Base-by-base conservation (phyloP, 1,140 invertebrate species). In the Cydia splendana region DNA sequence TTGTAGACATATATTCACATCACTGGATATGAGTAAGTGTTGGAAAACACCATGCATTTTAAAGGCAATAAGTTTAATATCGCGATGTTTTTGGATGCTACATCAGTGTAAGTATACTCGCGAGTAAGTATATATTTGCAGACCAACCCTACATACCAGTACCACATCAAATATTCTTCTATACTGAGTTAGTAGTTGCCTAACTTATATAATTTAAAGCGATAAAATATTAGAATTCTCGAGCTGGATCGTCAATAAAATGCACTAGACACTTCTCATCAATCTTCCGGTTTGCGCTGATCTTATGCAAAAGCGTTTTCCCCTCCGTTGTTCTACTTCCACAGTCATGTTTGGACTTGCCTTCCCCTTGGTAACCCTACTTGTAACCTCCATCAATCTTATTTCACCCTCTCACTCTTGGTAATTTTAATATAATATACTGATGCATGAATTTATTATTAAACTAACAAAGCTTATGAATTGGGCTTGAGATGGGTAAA, bases 261-360 rank as follows among this genome's bases (percentile, higher is more conserved):
- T 69, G 65, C 65, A 69, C 28, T 15, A 69, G 65, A 69, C 28
- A 15, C 30, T 18, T 13, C 15, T 15, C 83, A 86, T 86, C 81
- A 86, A 86, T 86, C 83, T 86, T 81, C 18, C 78, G 82, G 79
- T 81, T 80, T 76, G 38, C 77, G 65, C 65, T 69, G 65, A 69
- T 69, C 28, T 53, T 77, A 65, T 45, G 45, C 65, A 62, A 38
- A 65, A 77, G 73, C 74, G 48, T 57, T 71, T 71, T 20, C 34
- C 12, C 30, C 65, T 38, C 67, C 20, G 51, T 62, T 75, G 65
- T 75, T 28, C 34, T 51, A 5, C 51, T 74, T 48, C 12, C 10
- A 38, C 65, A 20, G 20, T 42, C 42, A 53, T 42, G n/a, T 65
- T 67, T 69, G 48, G 65, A 69, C 65, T 53, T 48, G 65, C 20